Percentiles rank a stretch among this genome's conserved stretches.
Conservation (phyloP, 2,888 invertebrate species). For the Cactoblastis cactorum region DNA sequence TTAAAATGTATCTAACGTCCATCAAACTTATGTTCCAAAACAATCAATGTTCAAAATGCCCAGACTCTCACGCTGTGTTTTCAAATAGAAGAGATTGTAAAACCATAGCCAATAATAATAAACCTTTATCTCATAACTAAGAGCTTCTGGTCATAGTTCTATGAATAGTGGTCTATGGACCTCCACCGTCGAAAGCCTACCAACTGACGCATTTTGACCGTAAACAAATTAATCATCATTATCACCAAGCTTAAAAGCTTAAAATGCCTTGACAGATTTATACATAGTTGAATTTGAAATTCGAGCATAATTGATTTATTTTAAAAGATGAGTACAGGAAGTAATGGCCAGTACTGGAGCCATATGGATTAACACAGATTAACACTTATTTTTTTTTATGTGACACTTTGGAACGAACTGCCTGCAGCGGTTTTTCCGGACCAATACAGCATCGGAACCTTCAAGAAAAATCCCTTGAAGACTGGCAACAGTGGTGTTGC, state of each 20-base stretch:
- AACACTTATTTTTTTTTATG: too few species aligned
- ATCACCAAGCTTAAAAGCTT: not conserved
- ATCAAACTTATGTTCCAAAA: not conserved
- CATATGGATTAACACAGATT: too few species aligned
- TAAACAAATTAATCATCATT: constrained; percentile 12
- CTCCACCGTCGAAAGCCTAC: constrained; percentile 31
- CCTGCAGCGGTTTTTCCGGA: too few species aligned
- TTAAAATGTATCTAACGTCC: not conserved
- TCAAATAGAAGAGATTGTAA: constrained; percentile 13
- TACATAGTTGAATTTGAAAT: not conserved
- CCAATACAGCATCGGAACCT: too few species aligned
- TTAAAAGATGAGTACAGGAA: not conserved
- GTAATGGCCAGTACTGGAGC: not conserved
- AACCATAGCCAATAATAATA: constrained; percentile 21
- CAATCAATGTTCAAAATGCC: not conserved
- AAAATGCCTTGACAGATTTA: not conserved
- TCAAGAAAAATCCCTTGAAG: too few species aligned
- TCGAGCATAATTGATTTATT: not conserved
- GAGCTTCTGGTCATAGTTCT: constrained; percentile 6
- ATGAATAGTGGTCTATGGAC: constrained; percentile 20
- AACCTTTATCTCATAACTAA: constrained; percentile 14
- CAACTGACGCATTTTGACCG: constrained; percentile 28
- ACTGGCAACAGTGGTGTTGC: too few species aligned
- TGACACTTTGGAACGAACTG: too few species aligned
- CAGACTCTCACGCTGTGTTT: constrained; percentile 15